Conservation (phyloP, 2,888 invertebrate genomes). For the Polyommatus icarus region DNA sequence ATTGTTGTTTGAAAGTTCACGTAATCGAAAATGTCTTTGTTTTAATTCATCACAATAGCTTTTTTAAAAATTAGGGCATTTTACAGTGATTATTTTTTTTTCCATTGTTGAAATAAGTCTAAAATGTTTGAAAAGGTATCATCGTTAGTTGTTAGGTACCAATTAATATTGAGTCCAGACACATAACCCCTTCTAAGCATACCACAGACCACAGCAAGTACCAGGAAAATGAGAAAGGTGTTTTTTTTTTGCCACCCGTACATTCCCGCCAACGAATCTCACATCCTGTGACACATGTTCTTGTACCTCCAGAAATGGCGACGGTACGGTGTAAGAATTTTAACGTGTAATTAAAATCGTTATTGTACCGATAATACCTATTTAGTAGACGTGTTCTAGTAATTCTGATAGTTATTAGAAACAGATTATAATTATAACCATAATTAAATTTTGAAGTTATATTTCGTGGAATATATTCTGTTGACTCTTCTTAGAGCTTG, state of each 20-base stretch:
- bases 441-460: not conserved
- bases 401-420: not conserved
- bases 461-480: not conserved
- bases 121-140: not conserved
- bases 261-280: constrained; percentile 24
- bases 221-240: constrained; percentile 6
- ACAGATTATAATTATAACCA: constrained; percentile 2
- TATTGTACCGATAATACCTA: constrained; percentile 7
- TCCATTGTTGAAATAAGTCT: too few relatives aligned
- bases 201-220: not conserved
- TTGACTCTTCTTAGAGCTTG: not conserved
- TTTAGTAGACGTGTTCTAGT: not conserved
- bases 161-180: not conserved
- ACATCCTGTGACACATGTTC: constrained; percentile 31
- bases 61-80: too few relatives aligned
- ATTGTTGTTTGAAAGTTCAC: too few relatives aligned
- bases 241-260: constrained; percentile 3
- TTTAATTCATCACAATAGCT: too few relatives aligned
- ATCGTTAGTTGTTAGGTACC: not conserved
- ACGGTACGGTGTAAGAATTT: constrained; percentile 21
- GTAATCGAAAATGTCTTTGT: too few relatives aligned
- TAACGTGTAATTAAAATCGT: constrained; percentile 14
- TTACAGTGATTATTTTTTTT: too few relatives aligned
- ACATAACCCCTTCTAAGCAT: not conserved
- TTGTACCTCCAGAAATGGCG: constrained; percentile 4